These are phyloP conservation scores for Pediacus dermestoides DNA, from an alignment of 2,888 invertebrate genomes.

Conservation along the genomic window DNA sequence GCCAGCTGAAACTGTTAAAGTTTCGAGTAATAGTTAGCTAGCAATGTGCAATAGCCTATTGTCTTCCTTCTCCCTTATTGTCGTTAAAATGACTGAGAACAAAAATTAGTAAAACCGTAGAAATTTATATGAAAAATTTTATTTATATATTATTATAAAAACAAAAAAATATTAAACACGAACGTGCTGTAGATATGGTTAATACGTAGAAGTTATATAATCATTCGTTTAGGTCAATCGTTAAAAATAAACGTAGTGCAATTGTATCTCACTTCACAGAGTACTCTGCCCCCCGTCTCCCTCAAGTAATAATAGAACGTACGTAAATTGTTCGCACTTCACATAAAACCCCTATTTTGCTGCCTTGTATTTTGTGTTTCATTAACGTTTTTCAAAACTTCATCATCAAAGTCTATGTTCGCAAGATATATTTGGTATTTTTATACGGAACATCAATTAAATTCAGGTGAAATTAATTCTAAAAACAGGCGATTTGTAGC, in stretches of 20 bases:
- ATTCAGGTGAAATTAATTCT: constrained; percentile 12
- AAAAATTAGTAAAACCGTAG: constrained; percentile 29
- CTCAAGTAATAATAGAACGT: no score
- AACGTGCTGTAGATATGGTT: constrained; percentile 23
- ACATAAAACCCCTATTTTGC: no score
- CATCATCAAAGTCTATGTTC: no score
- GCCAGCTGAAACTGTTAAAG: constrained; percentile 44
- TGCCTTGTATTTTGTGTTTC: no score
- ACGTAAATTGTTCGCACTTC: no score
- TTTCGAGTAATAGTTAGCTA: constrained; percentile 49
- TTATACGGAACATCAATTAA: constrained; percentile 10
- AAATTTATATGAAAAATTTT: constrained; percentile 17
- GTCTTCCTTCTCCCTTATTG: constrained; percentile 45
- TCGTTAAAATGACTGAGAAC: constrained; percentile 37
- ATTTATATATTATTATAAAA: no score
- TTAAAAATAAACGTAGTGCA: constrained; percentile 21
- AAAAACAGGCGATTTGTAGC: constrained; percentile 8
- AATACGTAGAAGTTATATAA: constrained; percentile 11
- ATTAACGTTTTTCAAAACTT: no score
- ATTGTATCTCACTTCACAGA: constrained; percentile 13
- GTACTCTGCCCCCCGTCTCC: no score
- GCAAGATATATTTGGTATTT: constrained; percentile 15
- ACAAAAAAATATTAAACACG: no score
- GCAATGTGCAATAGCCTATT: constrained; percentile 44
- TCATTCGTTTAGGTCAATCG: constrained; percentile 16